Evolutionary conservation across 2,113 vertebrate species (phyloP), one percentile per base, ranked within the genome.

Genomic region (Morone saxatilis): DNA sequence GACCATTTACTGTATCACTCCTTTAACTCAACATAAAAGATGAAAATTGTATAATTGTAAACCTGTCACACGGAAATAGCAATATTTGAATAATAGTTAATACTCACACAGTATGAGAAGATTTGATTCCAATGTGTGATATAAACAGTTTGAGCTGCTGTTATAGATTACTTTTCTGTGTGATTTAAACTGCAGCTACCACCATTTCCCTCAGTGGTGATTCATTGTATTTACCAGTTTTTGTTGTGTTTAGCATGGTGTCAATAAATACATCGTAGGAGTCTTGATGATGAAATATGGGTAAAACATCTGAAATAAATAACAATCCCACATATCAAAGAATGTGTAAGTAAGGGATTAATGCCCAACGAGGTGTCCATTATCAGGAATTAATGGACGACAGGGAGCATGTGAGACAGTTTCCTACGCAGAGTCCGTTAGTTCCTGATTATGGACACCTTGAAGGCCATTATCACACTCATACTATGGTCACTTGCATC

Each of bases 171-270:
- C n/a, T 51, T 11, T 41, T 17, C 19, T 47, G 47, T 10, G 40
- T 57, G 57, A 75, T 59, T 54, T 71, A 10, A 16, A n/a, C 31
- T 45, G 3, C 17, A 47, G 4, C 36, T 51, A 10, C 6, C 10
- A 10, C 38, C 5, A 16, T 62, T 45, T 25, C 57, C 78, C 40
- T 50, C 31, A n/a, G 22, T 53, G 17, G 47, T 47, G 14, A 51
- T 63, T 45, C 3, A 47, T 41, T 54, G 17, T 53, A 57, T 57
- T 80, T 38, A 70, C 9, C 9, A 20, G 25, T 7, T 50, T 66
- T 51, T 88, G 71, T 66, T 84, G 78, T 91, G 79, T 57, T 83
- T 76, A 1, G 41, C 51, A 83, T 69, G 62, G 41, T 38, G 38
- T 66, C 66, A 85, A 83, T 85, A 85, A 89, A 80, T 6, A 45